These are phyloP conservation scores for Eretmochelys imbricata DNA, from an alignment of 2,113 vertebrate species.

Conservation along the genomic window DNA sequence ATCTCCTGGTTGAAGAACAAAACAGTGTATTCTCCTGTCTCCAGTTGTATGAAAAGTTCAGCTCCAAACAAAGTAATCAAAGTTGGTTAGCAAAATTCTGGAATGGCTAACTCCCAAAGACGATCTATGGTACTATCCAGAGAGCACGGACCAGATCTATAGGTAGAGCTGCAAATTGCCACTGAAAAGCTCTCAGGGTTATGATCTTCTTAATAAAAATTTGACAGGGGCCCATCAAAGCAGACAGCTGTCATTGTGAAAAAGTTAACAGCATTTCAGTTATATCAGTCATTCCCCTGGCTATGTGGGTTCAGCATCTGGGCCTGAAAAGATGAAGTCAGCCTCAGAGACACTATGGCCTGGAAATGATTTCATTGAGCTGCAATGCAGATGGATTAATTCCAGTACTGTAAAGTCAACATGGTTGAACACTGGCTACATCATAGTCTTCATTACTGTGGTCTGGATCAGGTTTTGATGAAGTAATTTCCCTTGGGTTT, in stretches of 20 bases:
- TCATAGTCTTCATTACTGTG: slow-evolving; percentile 76
- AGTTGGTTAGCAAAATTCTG: neutral
- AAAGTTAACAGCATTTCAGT: neutral
- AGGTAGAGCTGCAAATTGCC: neutral
- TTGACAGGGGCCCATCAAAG: neutral
- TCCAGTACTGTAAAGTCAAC: slow-evolving; percentile 89
- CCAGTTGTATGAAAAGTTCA: neutral
- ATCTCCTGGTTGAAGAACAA: neutral
- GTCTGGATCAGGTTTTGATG: slow-evolving; percentile 84
- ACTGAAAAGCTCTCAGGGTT: rapidly evolving
- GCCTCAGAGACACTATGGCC: slow-evolving; percentile 73
- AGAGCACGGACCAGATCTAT: neutral
- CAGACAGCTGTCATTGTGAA: rapidly evolving
- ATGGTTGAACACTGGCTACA: slow-evolving; percentile 80
- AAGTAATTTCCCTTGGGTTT: slow-evolving; percentile 91
- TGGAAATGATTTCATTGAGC: slow-evolving; percentile 91
- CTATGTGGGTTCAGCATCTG: slow-evolving; percentile 68
- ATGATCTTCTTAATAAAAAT: neutral
- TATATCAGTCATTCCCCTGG: slow-evolving; percentile 21
- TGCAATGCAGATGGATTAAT: slow-evolving; percentile 87
- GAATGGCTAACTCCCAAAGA: neutral
- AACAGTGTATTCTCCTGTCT: slow-evolving; percentile 1
- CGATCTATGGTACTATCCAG: neutral
- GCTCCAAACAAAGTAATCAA: neutral
- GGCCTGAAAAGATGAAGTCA: slow-evolving; percentile 78